Conservation (phyloP, 2,888 invertebrate genomes). For the Caenorhabditis becei region DNA sequence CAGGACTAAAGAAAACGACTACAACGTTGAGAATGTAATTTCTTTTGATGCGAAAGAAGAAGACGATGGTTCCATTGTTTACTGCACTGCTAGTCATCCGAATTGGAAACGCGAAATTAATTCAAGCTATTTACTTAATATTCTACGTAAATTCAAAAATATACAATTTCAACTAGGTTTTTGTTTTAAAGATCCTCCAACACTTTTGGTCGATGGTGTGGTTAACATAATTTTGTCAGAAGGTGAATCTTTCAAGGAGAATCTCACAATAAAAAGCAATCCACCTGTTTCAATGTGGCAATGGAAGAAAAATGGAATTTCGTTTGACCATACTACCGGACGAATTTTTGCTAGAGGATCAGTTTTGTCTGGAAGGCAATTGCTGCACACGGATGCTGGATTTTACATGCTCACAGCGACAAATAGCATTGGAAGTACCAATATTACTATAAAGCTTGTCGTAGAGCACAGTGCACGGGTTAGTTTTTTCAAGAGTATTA, state of each 20-base stretch:
- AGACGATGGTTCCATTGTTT: conserved; percentile 74
- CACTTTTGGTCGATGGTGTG: conserved; percentile 74
- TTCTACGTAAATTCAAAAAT: conserved; percentile 71
- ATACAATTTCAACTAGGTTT: background rate
- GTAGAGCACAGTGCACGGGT: conserved; percentile 78
- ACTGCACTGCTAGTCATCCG: conserved; percentile 79
- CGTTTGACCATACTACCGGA: conserved; percentile 78
- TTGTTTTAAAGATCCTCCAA: conserved; percentile 77
- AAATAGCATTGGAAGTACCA: conserved; percentile 77
- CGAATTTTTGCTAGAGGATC: conserved; percentile 71
- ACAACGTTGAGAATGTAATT: conserved; percentile 70
- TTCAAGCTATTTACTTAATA: conserved; percentile 73
- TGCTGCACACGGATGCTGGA: conserved; percentile 76
- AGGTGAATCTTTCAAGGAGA: conserved; percentile 80
- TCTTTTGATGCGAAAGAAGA: conserved; percentile 77
- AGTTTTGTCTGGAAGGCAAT: conserved; percentile 66
- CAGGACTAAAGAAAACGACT: conserved; percentile 67
- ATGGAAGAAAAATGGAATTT: conserved; percentile 77
- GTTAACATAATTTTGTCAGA: conserved; percentile 78
- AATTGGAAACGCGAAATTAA: conserved; percentile 74
- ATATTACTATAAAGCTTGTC: conserved; percentile 75
- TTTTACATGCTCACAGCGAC: conserved; percentile 76
- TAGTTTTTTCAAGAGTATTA: too few relatives aligned
- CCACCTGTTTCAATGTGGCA: conserved; percentile 77
- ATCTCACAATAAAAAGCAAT: conserved; percentile 78